A percentile compares a stretch with the other conserved stretches of the same genome.
Evolutionary conservation across 2,888 invertebrate species (phyloP).

Genomic region (Rhagium mordax): DNA sequence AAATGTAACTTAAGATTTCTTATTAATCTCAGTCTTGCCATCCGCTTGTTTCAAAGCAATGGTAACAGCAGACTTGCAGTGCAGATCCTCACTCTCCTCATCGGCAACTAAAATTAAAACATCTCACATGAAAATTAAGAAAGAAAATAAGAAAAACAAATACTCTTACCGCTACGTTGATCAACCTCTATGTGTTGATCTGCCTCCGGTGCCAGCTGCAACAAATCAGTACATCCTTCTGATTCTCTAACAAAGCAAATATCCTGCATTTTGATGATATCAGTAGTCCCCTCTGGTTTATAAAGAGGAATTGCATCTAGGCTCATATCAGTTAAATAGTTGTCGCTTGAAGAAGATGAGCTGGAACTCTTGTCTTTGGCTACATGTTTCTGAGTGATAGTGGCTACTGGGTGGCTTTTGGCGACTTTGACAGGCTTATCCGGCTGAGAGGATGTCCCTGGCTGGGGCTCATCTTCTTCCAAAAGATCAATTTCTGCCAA

Average conservation of each 20-base stretch:
- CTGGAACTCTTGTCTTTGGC: not conserved
- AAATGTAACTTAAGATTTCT: not conserved
- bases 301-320: conserved; percentile 1
- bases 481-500: not conserved
- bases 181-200: not conserved
- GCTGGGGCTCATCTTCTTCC: not conserved
- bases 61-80: not conserved
- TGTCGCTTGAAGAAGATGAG: not conserved
- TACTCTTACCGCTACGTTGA: not conserved
- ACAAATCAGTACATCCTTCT: not conserved
- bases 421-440: not conserved
- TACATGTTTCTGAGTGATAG: not conserved
- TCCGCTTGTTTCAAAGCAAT: not conserved
- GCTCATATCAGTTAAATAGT: not conserved
- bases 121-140: not conserved
- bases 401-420: not conserved
- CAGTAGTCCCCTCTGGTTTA: conserved; percentile 3
- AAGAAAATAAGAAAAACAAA: not conserved
- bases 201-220: not conserved
- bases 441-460: not conserved
- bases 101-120: not conserved
- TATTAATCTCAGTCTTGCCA: conserved; percentile 10
- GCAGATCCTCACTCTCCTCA: not conserved
- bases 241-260: not conserved
- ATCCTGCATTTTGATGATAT: not conserved